Percentiles rank a stretch among this genome's conserved stretches.
These are phyloP conservation scores for Pampus argenteus DNA, from an alignment of 2,797 vertebrate species.

Conservation along the genomic window DNA sequence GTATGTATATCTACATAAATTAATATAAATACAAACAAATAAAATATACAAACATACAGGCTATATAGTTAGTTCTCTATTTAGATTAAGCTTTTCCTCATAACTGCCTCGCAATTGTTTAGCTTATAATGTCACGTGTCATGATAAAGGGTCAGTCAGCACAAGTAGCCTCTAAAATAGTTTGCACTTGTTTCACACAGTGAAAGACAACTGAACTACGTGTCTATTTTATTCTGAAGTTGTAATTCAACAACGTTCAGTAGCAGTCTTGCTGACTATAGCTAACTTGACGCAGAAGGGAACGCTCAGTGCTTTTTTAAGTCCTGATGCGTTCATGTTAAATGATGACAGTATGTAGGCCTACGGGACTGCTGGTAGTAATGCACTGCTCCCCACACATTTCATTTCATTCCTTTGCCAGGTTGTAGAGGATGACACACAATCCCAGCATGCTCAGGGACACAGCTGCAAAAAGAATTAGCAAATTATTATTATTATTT, in stretches of 20 bases:
- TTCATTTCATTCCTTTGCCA: background rate
- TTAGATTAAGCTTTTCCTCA: background rate
- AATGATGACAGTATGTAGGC: conserved; percentile 8
- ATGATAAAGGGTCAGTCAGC: too few species aligned
- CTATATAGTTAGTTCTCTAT: background rate
- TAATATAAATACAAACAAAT: background rate
- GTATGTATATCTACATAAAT: background rate
- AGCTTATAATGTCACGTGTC: background rate
- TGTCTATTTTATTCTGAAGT: conserved; percentile 30
- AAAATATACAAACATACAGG: background rate
- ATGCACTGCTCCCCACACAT: background rate
- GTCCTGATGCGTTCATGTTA: conserved; percentile 19
- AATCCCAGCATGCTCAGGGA: conserved; percentile 11
- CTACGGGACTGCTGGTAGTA: too few species aligned
- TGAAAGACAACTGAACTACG: background rate
- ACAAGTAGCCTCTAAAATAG: background rate
- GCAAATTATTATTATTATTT: too few species aligned
- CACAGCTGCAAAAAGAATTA: background rate
- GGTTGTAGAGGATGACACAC: background rate
- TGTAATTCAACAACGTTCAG: background rate
- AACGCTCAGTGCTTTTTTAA: conserved; percentile 13
- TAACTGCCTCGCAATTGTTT: background rate
- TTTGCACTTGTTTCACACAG: too few species aligned
- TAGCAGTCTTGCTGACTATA: background rate
- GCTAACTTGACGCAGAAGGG: background rate